Evolutionary conservation across 2,113 vertebrate genomes (phyloP).

Genomic region (Siphamia tubifer): DNA sequence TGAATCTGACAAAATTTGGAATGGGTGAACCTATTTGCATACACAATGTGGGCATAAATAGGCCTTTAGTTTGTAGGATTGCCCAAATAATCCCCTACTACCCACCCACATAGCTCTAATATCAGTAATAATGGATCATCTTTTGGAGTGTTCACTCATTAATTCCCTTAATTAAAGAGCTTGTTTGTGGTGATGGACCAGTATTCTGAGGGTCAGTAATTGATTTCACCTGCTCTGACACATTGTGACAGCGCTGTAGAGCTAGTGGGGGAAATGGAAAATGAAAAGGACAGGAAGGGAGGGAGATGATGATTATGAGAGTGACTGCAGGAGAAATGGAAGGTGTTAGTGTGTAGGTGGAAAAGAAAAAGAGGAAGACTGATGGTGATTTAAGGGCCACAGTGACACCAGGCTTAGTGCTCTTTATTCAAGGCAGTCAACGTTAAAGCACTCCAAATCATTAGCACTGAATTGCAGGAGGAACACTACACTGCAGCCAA

Average conservation of each 20-base stretch:
- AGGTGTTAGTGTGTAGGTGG: slow-evolving; percentile 28
- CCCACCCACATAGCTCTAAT: slow-evolving; percentile 25
- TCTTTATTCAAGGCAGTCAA: slow-evolving; percentile 62
- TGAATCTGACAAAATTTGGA: no score
- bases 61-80: slow-evolving; percentile 47
- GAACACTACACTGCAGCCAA: slow-evolving; percentile 42
- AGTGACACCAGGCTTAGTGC: slow-evolving; percentile 53
- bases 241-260: slow-evolving; percentile 54
- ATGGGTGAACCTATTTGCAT: no score
- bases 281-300: slow-evolving; percentile 37
- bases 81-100: slow-evolving; percentile 38
- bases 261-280: slow-evolving; percentile 27
- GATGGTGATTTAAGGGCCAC: slow-evolving; percentile 57
- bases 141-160: slow-evolving; percentile 66
- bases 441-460: slow-evolving; percentile 67
- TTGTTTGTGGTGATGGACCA: slow-evolving; percentile 53
- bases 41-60: no score
- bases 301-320: slow-evolving; percentile 14
- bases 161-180: slow-evolving; percentile 70
- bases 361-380: slow-evolving; percentile 33
- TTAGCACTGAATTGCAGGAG: slow-evolving; percentile 60
- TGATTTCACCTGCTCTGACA: slow-evolving; percentile 76
- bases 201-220: slow-evolving; percentile 64
- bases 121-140: slow-evolving; percentile 62
- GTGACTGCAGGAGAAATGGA: slow-evolving; percentile 4